Evolutionary conservation across 2,797 vertebrate species (phyloP).

Genomic region (Odontamblyopus lacepedii): DNA sequence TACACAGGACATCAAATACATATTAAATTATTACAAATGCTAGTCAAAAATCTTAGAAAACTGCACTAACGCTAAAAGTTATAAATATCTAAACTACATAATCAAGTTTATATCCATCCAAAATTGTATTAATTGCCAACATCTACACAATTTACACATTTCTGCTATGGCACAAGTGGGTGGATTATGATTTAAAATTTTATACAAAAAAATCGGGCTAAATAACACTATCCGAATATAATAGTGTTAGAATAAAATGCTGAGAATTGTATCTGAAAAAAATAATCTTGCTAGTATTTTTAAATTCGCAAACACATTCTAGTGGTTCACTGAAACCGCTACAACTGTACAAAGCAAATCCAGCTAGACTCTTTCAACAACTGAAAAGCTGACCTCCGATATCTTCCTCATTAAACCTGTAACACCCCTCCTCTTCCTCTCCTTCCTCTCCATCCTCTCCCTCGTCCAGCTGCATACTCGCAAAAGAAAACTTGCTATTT

Average conservation of each 20-base stretch:
- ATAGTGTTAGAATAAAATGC: background rate
- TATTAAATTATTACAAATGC: slow-evolving; percentile 26
- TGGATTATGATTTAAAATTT: slow-evolving; percentile 8
- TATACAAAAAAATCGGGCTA: background rate
- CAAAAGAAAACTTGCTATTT: slow-evolving; percentile 75
- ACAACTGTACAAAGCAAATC: background rate
- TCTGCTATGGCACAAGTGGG: slow-evolving; percentile 58
- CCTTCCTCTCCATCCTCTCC: slow-evolving; percentile 32
- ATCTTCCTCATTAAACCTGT: slow-evolving; percentile 81
- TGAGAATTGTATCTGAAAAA: background rate
- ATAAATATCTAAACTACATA: slow-evolving; percentile 6
- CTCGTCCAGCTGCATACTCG: slow-evolving; percentile 79
- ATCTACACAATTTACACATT: slow-evolving; percentile 19
- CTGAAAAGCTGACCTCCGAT: slow-evolving; percentile 74
- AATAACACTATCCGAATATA: background rate
- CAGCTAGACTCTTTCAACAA: slow-evolving; percentile 56
- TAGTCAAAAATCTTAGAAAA: slow-evolving; percentile 31
- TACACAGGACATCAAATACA: slow-evolving; percentile 61
- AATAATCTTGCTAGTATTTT: background rate
- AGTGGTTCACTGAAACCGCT: background rate
- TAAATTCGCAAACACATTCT: slow-evolving; percentile 5
- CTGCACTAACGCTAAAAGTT: background rate
- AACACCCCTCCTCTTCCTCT: slow-evolving; percentile 54
- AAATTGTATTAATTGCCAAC: slow-evolving; percentile 7
- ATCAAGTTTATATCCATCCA: background rate